Conservation (phyloP, 2,797 vertebrate species). For the Taenioides sp. region DNA sequence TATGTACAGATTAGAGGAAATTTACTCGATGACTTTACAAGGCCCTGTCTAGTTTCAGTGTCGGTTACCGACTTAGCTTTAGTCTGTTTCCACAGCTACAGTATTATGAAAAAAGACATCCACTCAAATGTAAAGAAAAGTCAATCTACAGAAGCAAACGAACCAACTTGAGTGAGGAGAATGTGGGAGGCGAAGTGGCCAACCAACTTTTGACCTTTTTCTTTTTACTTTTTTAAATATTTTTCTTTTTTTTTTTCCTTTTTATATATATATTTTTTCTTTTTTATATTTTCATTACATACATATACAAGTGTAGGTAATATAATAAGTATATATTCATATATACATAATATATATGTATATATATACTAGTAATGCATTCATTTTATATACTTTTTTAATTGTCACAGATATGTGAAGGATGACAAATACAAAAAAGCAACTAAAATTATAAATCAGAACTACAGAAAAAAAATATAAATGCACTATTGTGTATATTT, state of each 20-base stretch:
- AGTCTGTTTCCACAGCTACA: slow-evolving; percentile 67
- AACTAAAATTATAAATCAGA: slow-evolving; percentile 72
- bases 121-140: slow-evolving; percentile 69
- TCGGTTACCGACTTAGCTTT: slow-evolving; percentile 81
- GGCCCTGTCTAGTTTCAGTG: slow-evolving; percentile 76
- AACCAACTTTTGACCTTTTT: slow-evolving; percentile 71
- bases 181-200: slow-evolving; percentile 77
- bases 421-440: slow-evolving; percentile 77
- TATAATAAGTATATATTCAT: slow-evolving; percentile 81
- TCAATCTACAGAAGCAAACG: slow-evolving; percentile 45
- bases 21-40: slow-evolving; percentile 84
- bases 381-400: slow-evolving; percentile 76
- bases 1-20: slow-evolving; percentile 91
- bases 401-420: slow-evolving; percentile 83
- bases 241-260: slow-evolving; percentile 74
- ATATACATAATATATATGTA: slow-evolving; percentile 80
- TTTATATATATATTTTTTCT: slow-evolving; percentile 52
- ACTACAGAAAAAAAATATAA: slow-evolving; percentile 75
- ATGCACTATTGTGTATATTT: slow-evolving; percentile 67
- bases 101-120: slow-evolving; percentile 71
- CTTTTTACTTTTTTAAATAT: slow-evolving; percentile 74
- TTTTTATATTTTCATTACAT: slow-evolving; percentile 76
- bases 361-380: slow-evolving; percentile 77
- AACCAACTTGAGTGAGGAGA: slow-evolving; percentile 62
- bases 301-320: slow-evolving; percentile 86